Evolutionary conservation across 1,140 invertebrate genomes (phyloP).

Genomic region (Drosophila trapezifrons): DNA sequence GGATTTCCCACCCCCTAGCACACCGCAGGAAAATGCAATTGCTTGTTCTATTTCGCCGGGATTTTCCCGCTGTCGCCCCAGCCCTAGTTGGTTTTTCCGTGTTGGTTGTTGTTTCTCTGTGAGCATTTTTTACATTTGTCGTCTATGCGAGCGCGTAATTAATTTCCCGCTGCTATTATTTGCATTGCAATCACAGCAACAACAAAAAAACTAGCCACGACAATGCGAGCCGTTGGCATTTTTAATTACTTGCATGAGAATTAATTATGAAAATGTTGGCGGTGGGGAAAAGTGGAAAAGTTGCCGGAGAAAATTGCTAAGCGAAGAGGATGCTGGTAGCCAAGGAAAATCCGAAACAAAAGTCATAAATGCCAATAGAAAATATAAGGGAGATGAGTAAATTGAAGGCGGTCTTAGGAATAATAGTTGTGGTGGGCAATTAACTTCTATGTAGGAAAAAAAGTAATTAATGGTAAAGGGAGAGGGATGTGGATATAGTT

Average conservation of each 20-base stretch:
- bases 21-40: constrained; percentile 37
- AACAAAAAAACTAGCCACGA: constrained; percentile 57
- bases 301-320: constrained; percentile 11
- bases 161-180: constrained; percentile 69
- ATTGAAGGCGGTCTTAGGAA: neutral
- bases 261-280: constrained; percentile 66
- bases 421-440: neutral
- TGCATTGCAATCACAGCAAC: constrained; percentile 43
- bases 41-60: constrained; percentile 36
- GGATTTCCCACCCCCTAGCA: neutral
- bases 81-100: neutral
- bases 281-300: constrained; percentile 2
- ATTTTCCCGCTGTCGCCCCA: constrained; percentile 16
- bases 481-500: no score
- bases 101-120: constrained; percentile 32
- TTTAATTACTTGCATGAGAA: constrained; percentile 74
- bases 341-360: neutral
- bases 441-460: no score
- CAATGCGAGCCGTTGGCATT: constrained; percentile 73
- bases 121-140: constrained; percentile 42
- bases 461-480: no score
- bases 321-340: neutral
- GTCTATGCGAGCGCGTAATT: constrained; percentile 67
- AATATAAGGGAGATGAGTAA: neutral
- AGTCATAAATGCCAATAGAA: constrained; percentile 11